Evolutionary conservation across 1,140 invertebrate species (phyloP), one percentile per base, ranked within the genome.

Genomic region (Metaphire vulgaris): DNA sequence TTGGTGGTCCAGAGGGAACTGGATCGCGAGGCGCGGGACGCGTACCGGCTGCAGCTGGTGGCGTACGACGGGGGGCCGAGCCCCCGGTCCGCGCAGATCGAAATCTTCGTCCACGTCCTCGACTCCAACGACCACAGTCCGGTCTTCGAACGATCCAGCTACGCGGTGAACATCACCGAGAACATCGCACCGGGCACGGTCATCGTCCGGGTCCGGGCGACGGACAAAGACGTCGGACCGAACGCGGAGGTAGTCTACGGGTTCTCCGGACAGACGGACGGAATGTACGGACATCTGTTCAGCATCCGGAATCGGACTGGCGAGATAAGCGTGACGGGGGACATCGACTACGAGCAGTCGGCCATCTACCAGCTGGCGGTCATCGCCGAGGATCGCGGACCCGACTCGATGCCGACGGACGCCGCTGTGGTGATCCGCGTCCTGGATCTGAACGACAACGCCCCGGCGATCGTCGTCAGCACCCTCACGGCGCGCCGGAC

Each of bases 121-220:
- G 83, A 85, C 73, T 80, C 80, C 12, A 85, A 85, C 78, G 84
- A 85, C 75, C 83, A 85, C 75, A 75, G 79, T 0, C 86, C 88
- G 1, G 79, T 80, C 29, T 89, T 89, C 80, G 80, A 80, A 15
- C 81, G 85, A 33, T 69, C 78, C 1, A 80, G 81, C 12, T 89
- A 89, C 79, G 79, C 83, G 33, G 86, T 85, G 34, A 91, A 89
- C 32, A 92, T 97, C 1, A 90, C 90, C 79, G 96, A 98, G 85
- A 96, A 96, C 83, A 92, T 95, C 82, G 90, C 93, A 0, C 88
- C 91, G 2, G 94, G 93, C 21, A 93, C 92, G 0, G 92, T 90
- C 81, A 91, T 97, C 71, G 84, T 93, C 77, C 92, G 91, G 76
- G 90, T 97, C 74, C 89, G 87, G 33, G 93, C 92, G 21, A 77